phyloP scores from a whole-genome alignment of 2,797 vertebrate genomes.

The Sebastes matsubarae region DNA sequence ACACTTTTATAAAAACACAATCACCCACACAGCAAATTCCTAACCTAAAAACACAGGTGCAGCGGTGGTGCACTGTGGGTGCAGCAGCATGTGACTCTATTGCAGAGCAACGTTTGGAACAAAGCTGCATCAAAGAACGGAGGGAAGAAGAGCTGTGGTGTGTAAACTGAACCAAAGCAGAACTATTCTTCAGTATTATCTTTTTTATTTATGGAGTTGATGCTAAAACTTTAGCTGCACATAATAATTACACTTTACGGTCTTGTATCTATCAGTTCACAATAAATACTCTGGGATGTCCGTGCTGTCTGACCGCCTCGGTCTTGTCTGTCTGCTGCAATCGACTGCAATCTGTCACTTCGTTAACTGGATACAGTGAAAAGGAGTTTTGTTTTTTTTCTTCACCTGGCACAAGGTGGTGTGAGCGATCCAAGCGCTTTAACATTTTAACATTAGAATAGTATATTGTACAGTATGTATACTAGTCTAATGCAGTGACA shows the following conservation, averaged over 20 bases:
- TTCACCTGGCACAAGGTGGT: neutral
- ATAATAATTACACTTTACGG: neutral
- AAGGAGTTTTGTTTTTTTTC: neutral
- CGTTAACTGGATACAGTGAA: neutral
- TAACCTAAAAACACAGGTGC: slow-evolving; percentile 26
- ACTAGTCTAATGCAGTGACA: neutral
- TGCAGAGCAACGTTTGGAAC: neutral
- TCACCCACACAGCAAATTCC: neutral
- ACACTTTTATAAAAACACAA: neutral
- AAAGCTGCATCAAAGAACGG: neutral
- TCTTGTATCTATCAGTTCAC: neutral
- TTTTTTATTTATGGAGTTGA: neutral
- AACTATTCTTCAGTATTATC: neutral
- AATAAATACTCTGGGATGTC: neutral
- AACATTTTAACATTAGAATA: neutral
- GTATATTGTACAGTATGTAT: neutral
- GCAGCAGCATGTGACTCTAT: neutral
- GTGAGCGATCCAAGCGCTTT: neutral
- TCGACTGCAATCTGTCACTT: neutral
- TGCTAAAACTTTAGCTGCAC: neutral
- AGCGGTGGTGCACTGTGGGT: neutral
- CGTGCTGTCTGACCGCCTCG: neutral
- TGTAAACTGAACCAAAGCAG: neutral
- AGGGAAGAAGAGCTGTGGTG: neutral
- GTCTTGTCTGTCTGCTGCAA: neutral